Base-by-base conservation (phyloP, 2,113 vertebrate genomes). In the Xenopus borealis region DNA sequence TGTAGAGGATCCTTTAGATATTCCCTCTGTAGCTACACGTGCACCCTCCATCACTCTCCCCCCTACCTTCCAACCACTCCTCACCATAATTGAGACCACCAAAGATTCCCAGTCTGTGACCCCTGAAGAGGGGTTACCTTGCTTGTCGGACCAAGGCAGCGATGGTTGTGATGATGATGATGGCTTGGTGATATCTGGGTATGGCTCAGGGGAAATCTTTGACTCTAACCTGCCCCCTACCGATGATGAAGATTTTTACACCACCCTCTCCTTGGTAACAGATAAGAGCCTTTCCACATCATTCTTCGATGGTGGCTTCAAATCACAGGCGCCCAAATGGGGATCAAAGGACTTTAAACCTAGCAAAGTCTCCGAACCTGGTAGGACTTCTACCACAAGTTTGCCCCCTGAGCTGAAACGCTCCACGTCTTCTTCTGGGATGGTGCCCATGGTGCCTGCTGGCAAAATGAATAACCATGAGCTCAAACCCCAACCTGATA, bases 241-340 rank as follows among this genome's bases (percentile, higher is more conserved):
- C 94, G 96, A 96, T 95, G 97, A 98, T 93, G 97, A 99, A 98
- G 96, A 98, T 98, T 97, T 98, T 98, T 95, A 98, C 96, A 94
- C 94, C 93, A 93, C 95, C 96, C 94, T 96, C 95, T 97, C 93
- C 95, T 94, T 94, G 96, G 95, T 98, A 96, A 97, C 95, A 96
- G 94, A 96, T 97, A 95, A 96, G 94, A 98, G 95, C 94, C 94
- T 95, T 93, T 96, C 95, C 91, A 94, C 95, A 92, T 94, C 95
- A 90, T 89, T 94, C 95, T 96, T 97, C 95, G 94, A 98, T 94
- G 96, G 97, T 96, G 95, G 94, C 96, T 96, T 93, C 95, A 97
- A 98, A 95, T 94, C 94, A 93, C 93, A 95, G 82, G 89, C 92
- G 86, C 93, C 96, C 90, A 97, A 99, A 93, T 98, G 96, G 96